These are phyloP conservation scores for Gavialis gangeticus DNA, from an alignment of 2,113 vertebrate genomes.

Conservation along the genomic window DNA sequence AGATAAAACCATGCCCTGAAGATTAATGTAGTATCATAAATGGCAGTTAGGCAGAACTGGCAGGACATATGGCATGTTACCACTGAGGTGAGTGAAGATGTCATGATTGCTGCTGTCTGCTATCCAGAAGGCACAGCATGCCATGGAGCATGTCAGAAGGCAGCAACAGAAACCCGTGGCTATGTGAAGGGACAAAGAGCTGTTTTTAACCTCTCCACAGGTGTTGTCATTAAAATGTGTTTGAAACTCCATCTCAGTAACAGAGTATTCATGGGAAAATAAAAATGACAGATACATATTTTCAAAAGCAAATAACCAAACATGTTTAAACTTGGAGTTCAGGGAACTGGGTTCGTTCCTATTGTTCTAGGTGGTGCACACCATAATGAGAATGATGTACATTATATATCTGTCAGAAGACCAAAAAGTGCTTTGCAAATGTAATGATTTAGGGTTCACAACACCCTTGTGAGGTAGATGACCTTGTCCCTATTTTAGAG, in stretches of 20 bases:
- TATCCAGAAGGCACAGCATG: background rate
- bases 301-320: background rate
- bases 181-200: background rate
- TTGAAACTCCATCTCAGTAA: background rate
- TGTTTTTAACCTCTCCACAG: background rate
- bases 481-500: background rate
- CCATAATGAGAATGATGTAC: background rate
- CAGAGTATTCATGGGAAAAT: background rate
- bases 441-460: background rate
- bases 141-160: background rate
- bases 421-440: background rate
- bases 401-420: background rate
- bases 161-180: background rate
- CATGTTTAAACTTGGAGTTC: background rate
- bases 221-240: background rate
- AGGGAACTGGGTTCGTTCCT: no score
- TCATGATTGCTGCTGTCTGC: background rate
- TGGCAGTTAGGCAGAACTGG: accelerated
- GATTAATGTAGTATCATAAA: background rate
- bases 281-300: background rate
- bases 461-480: background rate
- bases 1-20: background rate
- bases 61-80: background rate
- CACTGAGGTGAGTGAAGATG: background rate
- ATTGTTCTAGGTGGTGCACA: no score